A percentile compares a stretch with the other conserved stretches of the same genome.
Evolutionary conservation across 2,797 vertebrate genomes (phyloP).

Genomic region (Mus spretus): DNA sequence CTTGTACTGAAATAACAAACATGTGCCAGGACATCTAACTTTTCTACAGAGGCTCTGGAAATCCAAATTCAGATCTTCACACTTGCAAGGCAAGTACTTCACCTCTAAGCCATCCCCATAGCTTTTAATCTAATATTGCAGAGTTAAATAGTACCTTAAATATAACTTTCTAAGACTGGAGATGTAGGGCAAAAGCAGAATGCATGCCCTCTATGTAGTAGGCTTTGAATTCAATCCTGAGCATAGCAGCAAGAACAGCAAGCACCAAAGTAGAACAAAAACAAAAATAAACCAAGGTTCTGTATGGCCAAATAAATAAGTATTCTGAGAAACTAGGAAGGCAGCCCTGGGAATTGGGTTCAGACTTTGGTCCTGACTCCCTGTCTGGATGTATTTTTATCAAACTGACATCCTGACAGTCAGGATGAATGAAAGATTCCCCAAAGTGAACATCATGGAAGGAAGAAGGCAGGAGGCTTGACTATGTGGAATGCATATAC

Average conservation of each 20-base stretch:
- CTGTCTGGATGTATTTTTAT: background rate
- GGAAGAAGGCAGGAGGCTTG: background rate
- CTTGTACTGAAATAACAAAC: background rate
- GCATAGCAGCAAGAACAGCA: background rate
- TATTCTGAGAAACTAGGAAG: background rate
- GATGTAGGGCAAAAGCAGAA: background rate
- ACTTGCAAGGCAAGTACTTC: background rate
- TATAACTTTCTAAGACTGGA: background rate
- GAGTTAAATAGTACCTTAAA: background rate
- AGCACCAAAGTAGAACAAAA: background rate
- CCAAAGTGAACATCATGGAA: background rate
- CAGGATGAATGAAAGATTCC: background rate
- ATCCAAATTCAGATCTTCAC: background rate
- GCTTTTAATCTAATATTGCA: background rate
- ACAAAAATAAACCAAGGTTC: background rate
- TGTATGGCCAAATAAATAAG: background rate
- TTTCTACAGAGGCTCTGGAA: background rate
- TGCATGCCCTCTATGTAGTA: too few relatives aligned
- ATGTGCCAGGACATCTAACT: background rate
- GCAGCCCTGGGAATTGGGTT: background rate
- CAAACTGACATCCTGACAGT: slow-evolving; percentile 32
- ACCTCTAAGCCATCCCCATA: background rate
- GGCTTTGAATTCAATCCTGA: background rate
- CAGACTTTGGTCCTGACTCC: background rate
- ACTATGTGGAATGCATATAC: background rate